phyloP scores from a whole-genome alignment of 64 coral and sea anemone genomes.

The Montipora cactus region DNA sequence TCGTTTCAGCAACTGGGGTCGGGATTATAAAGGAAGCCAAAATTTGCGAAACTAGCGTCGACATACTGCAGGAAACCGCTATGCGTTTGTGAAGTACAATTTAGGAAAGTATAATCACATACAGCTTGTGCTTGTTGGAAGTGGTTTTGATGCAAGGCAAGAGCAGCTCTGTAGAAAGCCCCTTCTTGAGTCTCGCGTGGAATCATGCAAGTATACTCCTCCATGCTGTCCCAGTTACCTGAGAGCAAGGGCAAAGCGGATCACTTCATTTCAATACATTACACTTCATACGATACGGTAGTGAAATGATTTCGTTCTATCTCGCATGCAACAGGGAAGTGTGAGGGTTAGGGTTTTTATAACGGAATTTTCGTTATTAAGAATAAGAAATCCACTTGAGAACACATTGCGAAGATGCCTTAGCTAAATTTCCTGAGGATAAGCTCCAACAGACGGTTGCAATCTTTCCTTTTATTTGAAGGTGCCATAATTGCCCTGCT shows the following conservation, averaged over 20 bases:
- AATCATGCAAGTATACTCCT: constrained; percentile 98
- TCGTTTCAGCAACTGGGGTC: too few species aligned
- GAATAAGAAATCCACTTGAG: neutral
- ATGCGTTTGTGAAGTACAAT: neutral
- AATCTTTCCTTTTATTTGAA: too few species aligned
- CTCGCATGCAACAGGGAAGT: too few species aligned
- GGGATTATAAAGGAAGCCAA: too few species aligned
- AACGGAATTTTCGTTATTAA: neutral
- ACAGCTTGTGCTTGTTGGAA: constrained; percentile 98
- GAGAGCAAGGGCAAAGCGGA: neutral
- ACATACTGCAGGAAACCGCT: too few species aligned
- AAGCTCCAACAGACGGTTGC: too few species aligned
- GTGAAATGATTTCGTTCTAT: too few species aligned
- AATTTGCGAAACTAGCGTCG: too few species aligned
- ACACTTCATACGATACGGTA: neutral
- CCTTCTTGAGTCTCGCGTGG: constrained; percentile 95
- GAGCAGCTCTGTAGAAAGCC: constrained; percentile 92
- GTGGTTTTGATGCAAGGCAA: constrained; percentile 94
- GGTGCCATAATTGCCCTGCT: too few species aligned
- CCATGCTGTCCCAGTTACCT: constrained; percentile 99
- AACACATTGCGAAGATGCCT: neutral
- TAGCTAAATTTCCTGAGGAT: too few species aligned
- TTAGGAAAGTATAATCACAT: neutral
- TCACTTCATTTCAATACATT: neutral
- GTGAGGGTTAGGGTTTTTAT: too few species aligned